Conservation (phyloP, 2,888 invertebrate species). For the Coenonympha arcania region DNA sequence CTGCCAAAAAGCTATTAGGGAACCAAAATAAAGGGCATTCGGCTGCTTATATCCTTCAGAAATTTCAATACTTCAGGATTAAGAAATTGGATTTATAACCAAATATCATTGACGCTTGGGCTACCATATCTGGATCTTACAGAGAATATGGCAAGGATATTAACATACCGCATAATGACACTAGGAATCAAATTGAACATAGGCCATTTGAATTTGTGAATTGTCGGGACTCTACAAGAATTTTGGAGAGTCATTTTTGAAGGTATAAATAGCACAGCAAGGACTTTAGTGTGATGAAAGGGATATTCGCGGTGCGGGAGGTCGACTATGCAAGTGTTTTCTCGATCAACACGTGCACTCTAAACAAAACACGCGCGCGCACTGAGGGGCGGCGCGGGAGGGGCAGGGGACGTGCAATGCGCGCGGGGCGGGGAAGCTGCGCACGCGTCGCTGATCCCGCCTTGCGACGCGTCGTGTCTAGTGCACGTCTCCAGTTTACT, state of each 20-base stretch:
- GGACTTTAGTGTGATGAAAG: not conserved
- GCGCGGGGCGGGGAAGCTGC: conserved; percentile 28
- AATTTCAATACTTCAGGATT: too few species aligned
- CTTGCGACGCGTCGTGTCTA: conserved; percentile 25
- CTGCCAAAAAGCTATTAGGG: conserved; percentile 46
- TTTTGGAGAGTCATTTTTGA: not conserved
- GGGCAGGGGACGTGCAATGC: conserved; percentile 27
- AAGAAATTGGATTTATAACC: too few species aligned
- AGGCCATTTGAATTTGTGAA: not conserved
- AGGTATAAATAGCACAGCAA: not conserved
- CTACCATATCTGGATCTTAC: not conserved
- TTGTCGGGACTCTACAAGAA: not conserved
- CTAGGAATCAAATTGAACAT: not conserved
- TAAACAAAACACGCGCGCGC: conserved; percentile 26
- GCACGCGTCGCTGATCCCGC: conserved; percentile 31
- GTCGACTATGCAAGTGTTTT: conserved; percentile 6
- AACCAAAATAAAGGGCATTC: conserved; percentile 54
- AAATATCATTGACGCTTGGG: too few species aligned
- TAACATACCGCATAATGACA: too few species aligned
- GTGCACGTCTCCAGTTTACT: conserved; percentile 19
- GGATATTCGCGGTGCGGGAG: not conserved
- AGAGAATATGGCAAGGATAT: not conserved
- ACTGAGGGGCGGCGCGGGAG: conserved; percentile 26
- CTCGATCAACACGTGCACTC: conserved; percentile 29
- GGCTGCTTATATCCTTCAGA: too few species aligned